Percentiles rank a stretch among this genome's conserved stretches.
Conservation (phyloP, 2,113 vertebrate genomes). For the Ctenomys sociabilis region DNA sequence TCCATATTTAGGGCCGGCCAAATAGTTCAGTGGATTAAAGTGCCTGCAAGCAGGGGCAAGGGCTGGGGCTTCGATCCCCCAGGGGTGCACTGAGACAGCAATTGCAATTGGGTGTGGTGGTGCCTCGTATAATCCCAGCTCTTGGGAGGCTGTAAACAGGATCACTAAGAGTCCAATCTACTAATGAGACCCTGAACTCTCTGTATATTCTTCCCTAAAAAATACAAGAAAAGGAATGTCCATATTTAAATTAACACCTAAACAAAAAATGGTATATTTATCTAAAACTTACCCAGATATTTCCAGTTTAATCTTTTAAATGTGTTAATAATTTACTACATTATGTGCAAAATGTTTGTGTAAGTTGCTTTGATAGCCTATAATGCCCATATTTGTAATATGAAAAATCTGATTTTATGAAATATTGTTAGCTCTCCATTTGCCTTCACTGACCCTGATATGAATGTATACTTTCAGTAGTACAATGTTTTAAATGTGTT, state of each 20-base stretch:
- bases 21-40: too few species aligned
- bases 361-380: not conserved
- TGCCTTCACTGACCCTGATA: not conserved
- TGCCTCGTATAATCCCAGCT: too few species aligned
- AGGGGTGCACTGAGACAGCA: too few species aligned
- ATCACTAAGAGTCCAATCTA: too few species aligned
- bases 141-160: too few species aligned
- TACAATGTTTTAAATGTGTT: not conserved
- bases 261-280: not conserved
- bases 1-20: not conserved
- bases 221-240: not conserved
- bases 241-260: conserved; percentile 1
- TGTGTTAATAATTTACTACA: not conserved
- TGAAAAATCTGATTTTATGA: not conserved
- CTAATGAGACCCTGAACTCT: too few species aligned
- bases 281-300: not conserved
- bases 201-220: too few species aligned
- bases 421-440: not conserved
- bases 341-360: not conserved
- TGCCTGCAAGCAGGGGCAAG: too few species aligned
- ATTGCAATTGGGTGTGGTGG: too few species aligned
- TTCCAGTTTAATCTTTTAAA: not conserved
- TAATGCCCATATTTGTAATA: not conserved
- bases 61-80: too few species aligned
- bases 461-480: not conserved